These are phyloP conservation scores for Typhlichthys eigenmanni DNA, from an alignment of 2,797 vertebrate genomes.

Conservation along the genomic window DNA sequence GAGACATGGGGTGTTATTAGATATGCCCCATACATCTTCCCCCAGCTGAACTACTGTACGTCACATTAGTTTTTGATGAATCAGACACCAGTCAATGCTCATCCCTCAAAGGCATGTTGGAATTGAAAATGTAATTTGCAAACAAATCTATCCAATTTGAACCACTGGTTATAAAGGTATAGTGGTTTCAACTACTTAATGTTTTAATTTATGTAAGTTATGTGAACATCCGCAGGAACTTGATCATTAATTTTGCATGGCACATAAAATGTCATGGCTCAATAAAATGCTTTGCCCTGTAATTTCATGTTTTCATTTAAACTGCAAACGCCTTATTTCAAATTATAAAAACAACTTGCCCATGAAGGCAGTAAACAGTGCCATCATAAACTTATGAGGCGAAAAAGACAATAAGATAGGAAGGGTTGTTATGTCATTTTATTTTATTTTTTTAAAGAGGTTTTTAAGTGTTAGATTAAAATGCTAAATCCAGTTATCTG, in stretches of 20 bases:
- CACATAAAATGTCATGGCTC: background rate
- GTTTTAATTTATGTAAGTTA: background rate
- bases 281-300: background rate
- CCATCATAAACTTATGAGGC: background rate
- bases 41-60: background rate
- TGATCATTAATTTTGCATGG: background rate
- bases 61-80: background rate
- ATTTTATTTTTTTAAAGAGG: constrained; percentile 5
- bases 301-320: no score
- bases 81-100: background rate
- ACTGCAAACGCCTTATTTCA: no score
- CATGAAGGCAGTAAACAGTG: constrained; percentile 8
- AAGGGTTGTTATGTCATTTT: background rate
- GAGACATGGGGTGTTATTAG: background rate
- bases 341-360: background rate
- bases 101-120: no score
- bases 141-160: no score
- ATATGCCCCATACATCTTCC: background rate
- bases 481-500: constrained; percentile 23
- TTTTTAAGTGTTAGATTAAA: constrained; percentile 44
- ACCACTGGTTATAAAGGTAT: no score
- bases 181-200: background rate
- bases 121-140: no score
- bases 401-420: constrained; percentile 22
- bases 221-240: background rate